Evolutionary conservation across 2,888 invertebrate species (phyloP).

Genomic region (Amiota communis): DNA sequence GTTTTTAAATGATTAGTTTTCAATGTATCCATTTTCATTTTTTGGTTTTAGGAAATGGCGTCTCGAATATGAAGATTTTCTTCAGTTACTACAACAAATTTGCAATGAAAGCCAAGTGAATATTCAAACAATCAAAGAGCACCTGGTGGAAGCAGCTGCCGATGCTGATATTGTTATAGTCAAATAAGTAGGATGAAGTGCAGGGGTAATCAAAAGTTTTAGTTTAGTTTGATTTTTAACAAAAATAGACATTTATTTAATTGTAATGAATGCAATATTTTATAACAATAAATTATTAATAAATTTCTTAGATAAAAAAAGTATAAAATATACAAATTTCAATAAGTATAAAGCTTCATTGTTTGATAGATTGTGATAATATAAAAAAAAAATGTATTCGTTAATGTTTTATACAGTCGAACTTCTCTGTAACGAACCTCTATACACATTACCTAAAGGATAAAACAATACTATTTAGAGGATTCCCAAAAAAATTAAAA

Average conservation of each 20-base stretch:
- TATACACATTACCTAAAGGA: no score
- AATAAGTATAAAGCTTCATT: conserved; percentile 30
- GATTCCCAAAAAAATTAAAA: no score
- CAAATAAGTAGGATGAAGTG: conserved; percentile 46
- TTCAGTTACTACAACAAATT: conserved; percentile 51
- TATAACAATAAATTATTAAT: conserved; percentile 23
- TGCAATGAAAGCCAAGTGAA: conserved; percentile 40
- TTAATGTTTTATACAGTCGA: conserved; percentile 11
- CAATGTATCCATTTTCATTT: neutral
- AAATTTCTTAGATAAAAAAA: conserved; percentile 41
- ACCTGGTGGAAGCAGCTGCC: conserved; percentile 44
- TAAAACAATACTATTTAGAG: no score
- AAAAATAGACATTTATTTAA: conserved; percentile 18
- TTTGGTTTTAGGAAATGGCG: conserved; percentile 58
- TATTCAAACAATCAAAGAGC: conserved; percentile 51
- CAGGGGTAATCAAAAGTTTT: conserved; percentile 7
- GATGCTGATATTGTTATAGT: conserved; percentile 45
- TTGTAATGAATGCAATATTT: conserved; percentile 4
- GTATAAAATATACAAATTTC: conserved; percentile 28
- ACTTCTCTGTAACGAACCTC: neutral
- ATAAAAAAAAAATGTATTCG: neutral
- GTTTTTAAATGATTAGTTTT: neutral
- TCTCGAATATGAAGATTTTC: conserved; percentile 61
- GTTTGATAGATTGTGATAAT: conserved; percentile 14
- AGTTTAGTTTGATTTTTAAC: conserved; percentile 23